Evolutionary conservation across 2,797 vertebrate genomes (phyloP).

Genomic region (Chiropotes sagulatus): DNA sequence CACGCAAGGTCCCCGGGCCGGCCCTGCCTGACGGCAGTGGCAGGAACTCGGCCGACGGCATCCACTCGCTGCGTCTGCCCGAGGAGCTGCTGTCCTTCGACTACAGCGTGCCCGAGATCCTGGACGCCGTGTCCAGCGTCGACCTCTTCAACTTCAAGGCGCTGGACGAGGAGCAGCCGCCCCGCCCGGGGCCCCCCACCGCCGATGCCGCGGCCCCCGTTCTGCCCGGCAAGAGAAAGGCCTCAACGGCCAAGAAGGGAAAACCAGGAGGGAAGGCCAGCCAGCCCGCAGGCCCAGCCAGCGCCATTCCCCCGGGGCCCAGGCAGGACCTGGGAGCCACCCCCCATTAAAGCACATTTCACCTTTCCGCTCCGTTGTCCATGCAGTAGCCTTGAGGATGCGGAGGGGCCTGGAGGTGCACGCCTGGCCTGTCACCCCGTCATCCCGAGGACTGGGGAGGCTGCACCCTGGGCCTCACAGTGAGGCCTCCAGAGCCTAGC

Average conservation of each 20-base stretch:
- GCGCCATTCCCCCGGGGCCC: not conserved
- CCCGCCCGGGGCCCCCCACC: accelerated
- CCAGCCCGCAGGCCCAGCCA: not conserved
- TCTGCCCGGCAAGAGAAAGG: not conserved
- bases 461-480: accelerated
- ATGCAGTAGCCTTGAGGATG: accelerated
- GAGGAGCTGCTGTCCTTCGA: conserved; percentile 67
- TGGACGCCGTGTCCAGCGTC: conserved; percentile 43
- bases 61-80: conserved; percentile 10
- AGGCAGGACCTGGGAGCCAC: not conserved
- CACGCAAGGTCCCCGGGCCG: accelerated
- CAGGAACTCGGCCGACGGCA: not conserved
- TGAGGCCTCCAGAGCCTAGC: not conserved
- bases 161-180: not conserved
- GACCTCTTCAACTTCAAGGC: conserved; percentile 44
- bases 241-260: not conserved
- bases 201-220: accelerated
- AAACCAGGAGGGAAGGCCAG: not conserved
- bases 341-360: conserved; percentile 61
- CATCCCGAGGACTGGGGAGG: accelerated
- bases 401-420: accelerated
- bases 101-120: conserved; percentile 61
- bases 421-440: accelerated
- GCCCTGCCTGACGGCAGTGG: not conserved
- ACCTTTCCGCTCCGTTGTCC: not conserved